Conservation (phyloP, 2,113 vertebrate genomes). For the Empidonax traillii region DNA sequence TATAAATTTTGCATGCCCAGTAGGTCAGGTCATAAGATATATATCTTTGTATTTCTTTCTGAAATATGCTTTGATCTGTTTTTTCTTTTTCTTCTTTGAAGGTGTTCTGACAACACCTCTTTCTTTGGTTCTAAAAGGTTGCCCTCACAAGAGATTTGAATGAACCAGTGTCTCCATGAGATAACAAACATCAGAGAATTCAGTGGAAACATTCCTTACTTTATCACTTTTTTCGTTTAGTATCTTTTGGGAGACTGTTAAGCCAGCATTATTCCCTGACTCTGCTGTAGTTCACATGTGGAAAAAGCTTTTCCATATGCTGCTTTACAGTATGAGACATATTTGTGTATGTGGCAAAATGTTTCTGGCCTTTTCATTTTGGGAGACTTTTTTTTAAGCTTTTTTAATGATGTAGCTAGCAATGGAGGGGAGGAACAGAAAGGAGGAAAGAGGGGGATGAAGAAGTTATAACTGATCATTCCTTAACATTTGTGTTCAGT, state of each 20-base stretch:
- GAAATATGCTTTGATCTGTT: not conserved
- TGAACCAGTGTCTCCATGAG: not conserved
- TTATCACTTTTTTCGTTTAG: not conserved
- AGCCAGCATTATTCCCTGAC: not conserved
- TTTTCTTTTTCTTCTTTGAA: not conserved
- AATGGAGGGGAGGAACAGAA: not conserved
- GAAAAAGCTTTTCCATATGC: not conserved
- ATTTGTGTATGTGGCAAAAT: not conserved
- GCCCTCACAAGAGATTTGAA: not conserved
- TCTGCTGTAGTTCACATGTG: not conserved
- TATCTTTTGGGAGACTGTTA: not conserved
- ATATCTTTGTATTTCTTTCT: slow-evolving; percentile 1
- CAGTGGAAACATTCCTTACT: not conserved
- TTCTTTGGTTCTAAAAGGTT: not conserved
- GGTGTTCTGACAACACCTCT: not conserved
- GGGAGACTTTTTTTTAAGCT: not conserved
- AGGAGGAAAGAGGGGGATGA: not conserved
- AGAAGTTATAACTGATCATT: not conserved
- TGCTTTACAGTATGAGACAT: not conserved
- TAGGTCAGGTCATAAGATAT: not conserved
- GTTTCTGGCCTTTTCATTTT: not conserved
- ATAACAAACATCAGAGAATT: not conserved
- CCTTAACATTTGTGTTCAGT: not conserved
- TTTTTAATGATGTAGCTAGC: not conserved
- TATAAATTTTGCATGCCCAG: not conserved